Base-by-base conservation (phyloP, 2,888 invertebrate species). In the Griposia aprilina region DNA sequence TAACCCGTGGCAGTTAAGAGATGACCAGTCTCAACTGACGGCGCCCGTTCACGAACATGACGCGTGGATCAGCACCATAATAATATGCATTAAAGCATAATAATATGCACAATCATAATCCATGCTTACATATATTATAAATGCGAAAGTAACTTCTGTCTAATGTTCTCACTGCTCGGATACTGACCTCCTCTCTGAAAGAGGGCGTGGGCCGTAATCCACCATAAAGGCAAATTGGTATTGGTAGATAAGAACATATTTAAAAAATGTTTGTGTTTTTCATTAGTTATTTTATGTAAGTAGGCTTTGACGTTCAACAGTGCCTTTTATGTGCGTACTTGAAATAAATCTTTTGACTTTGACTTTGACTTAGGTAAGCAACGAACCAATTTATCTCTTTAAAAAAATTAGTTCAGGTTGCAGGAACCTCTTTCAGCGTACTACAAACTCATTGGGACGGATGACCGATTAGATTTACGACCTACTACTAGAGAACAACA, bases 391-490 rank as follows among this genome's bases (percentile, higher is more conserved):
- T 59, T 26, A 59, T 59, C 20, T 26, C 26, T 48, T 4, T 4
- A 2, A 23, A 36, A 74, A 20, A 72, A 48, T 15, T 48, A 7
- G 11, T 23, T 17, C 15, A 36, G n/a, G 8, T 57, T 50, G 7
- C 20, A 65, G 5, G 13, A 30, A 48, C n/a, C 62, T 17, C 1
- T 26, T 36, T 41, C 17, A 36, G 15, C 30, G 23, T 30, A 50
- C 20, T 23, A 57, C 48, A 23, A 30, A 59, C 30, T 2, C 48
- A 76, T 26, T 30, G 36, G 41, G 50, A 30, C 23, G 50, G 23
- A 66, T 50, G 8, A 36, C 15, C 36, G 23, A 8, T 57, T 30
- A 57, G 57, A 75, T 76, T 75, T 75, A 65, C 75, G 75, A 65
- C 48, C 30, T n/a, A n/a, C n/a, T 15, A n/a, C 63, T 74, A 55